These are phyloP conservation scores for Chelonus insularis DNA, from an alignment of 1,140 invertebrate species.

Conservation along the genomic window DNA sequence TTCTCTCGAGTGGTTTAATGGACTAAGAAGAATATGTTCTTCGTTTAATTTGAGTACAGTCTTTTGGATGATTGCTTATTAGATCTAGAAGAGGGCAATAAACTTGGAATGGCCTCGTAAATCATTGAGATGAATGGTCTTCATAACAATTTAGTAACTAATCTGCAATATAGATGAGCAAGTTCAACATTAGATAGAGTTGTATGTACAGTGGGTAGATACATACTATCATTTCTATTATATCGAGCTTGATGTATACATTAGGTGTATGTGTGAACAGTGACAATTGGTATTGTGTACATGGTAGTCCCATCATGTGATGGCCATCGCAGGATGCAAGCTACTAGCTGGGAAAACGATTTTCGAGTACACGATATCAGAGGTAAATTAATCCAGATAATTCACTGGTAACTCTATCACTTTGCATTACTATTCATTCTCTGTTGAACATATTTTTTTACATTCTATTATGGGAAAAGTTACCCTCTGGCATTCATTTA, in stretches of 20 bases:
- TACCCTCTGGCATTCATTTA: too few relatives aligned
- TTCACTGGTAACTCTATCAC: too few relatives aligned
- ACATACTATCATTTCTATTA: conserved; percentile 1
- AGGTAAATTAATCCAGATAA: background rate
- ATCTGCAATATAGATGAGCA: conserved; percentile 3
- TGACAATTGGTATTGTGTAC: conserved; percentile 9
- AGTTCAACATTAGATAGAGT: conserved; percentile 15
- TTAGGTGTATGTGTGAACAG: background rate
- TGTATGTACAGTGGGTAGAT: background rate
- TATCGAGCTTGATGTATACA: background rate
- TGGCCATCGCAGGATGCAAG: background rate
- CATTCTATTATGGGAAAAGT: too few relatives aligned
- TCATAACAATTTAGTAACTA: conserved; percentile 11
- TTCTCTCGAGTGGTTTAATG: too few relatives aligned
- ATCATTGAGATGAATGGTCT: conserved; percentile 12
- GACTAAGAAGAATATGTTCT: too few relatives aligned
- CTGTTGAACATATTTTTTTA: too few relatives aligned
- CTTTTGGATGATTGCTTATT: too few relatives aligned
- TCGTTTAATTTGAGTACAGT: too few relatives aligned
- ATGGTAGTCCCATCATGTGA: background rate
- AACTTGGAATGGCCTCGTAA: conserved; percentile 3
- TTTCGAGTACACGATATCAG: background rate
- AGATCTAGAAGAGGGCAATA: conserved; percentile 3
- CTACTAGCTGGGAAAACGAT: background rate
- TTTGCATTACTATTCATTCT: too few relatives aligned